A percentile compares a stretch with the other conserved stretches of the same genome.
Evolutionary conservation across 2,888 invertebrate species (phyloP).

Genomic region (Aporophyla lueneburgensis): DNA sequence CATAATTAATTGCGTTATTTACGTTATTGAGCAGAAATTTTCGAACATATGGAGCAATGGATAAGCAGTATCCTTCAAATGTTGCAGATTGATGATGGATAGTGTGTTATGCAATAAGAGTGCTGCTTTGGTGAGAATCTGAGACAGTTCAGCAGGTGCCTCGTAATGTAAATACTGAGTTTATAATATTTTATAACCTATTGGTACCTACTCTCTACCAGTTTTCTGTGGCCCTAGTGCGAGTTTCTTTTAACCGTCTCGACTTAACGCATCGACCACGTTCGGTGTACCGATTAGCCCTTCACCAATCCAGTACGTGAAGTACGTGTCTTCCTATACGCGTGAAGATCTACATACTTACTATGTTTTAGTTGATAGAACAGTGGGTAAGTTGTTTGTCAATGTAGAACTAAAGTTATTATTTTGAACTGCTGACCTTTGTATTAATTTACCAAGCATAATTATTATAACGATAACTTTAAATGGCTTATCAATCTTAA

Average conservation of each 20-base stretch:
- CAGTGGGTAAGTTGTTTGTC: constrained; percentile 49
- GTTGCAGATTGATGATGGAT: too few relatives aligned
- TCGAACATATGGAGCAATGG: too few relatives aligned
- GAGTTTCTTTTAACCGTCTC: too few relatives aligned
- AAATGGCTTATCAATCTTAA: not conserved
- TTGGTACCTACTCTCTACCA: not conserved
- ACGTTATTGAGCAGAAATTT: too few relatives aligned
- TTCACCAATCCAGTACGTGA: too few relatives aligned
- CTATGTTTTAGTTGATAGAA: constrained; percentile 36
- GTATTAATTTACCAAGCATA: constrained; percentile 50
- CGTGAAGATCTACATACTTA: constrained; percentile 8
- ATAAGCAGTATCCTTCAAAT: too few relatives aligned
- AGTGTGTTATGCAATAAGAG: too few relatives aligned
- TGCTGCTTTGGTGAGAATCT: not conserved
- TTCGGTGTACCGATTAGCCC: too few relatives aligned
- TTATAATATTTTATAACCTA: not conserved
- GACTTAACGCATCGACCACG: too few relatives aligned
- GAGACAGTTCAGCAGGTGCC: not conserved
- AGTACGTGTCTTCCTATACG: not conserved
- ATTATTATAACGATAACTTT: constrained; percentile 3
- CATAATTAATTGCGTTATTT: too few relatives aligned
- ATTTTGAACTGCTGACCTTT: constrained; percentile 67
- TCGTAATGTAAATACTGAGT: not conserved
- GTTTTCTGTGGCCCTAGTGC: too few relatives aligned
- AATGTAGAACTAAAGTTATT: constrained; percentile 64